These are phyloP conservation scores for Cephus runcator DNA, from an alignment of 2,888 invertebrate genomes.

Conservation along the genomic window DNA sequence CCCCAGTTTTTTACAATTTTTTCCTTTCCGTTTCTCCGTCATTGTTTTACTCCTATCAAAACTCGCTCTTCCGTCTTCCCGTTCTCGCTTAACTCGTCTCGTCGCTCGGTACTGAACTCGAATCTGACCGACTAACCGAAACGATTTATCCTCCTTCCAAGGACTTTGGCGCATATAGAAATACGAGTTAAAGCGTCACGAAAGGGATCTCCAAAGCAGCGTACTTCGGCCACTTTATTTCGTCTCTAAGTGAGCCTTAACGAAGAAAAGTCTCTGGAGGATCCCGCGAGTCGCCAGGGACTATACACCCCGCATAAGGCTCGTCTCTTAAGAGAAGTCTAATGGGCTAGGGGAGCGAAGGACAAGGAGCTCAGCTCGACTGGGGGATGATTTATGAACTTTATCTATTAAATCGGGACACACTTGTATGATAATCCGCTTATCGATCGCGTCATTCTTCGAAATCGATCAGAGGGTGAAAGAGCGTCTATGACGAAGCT, in stretches of 20 bases:
- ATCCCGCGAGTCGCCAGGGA: constrained; percentile 28
- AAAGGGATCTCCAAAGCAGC: background rate
- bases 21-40: background rate
- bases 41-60: background rate
- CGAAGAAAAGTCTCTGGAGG: constrained; percentile 34
- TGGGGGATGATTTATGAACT: background rate
- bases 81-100: background rate
- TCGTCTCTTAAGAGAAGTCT: constrained; percentile 51
- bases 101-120: background rate
- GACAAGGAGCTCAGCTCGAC: background rate
- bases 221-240: constrained; percentile 25
- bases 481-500: background rate
- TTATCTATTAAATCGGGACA: background rate
- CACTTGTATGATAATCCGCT: background rate
- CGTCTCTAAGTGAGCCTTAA: constrained; percentile 39
- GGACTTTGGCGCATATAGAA: background rate
- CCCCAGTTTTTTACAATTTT: background rate
- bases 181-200: background rate
- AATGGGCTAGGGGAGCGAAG: constrained; percentile 26
- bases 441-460: background rate
- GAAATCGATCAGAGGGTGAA: background rate
- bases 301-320: constrained; percentile 42
- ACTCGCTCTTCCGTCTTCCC: background rate
- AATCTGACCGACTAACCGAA: background rate
- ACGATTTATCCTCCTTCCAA: background rate